Base-by-base conservation (phyloP, 2,113 vertebrate species). In the Pogonocichla stellata region DNA sequence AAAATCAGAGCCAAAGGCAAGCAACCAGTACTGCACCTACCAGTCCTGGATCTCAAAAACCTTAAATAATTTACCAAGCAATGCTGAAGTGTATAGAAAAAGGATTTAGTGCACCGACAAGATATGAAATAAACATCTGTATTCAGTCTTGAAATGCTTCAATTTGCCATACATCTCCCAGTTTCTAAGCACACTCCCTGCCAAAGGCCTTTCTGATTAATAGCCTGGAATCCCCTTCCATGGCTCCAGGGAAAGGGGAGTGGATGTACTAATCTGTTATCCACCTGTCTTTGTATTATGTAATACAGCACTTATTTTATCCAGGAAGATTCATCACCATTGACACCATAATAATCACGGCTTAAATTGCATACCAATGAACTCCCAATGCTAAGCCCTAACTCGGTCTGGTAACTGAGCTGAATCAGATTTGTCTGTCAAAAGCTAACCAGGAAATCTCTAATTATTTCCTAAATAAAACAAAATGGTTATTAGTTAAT, bases 271-370 rank as follows among this genome's bases (percentile, higher is more conserved):
- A 92, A 96, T 96, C 83, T 93, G 83, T 96, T 96, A 89, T 88
- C 81, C 88, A 57, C 42, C 92, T 91, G 65, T 67, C 92, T 90
- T 54, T 88, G 22, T 29, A 70, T 93, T 96, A 94, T 91, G 87
- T 89, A 95, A 95, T 90, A 94, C 58, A 96, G 87, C 85, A 26
- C 75, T 94, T 94, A 80, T 66, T 97, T 92, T 86, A 92, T 86
- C 64, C n/a, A 71, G 72, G 89, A 80, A 88, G 78, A 71, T 85
- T 93, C 73, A 82, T 81, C 77, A 88, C 70, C 48, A 69, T 15
- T 72, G 95, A 86, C 83, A 75, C 60, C 80, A 85, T 80, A 91
- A 90, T 82, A 93, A 97, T 92, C 73, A 81, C 61, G 77, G 62
- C 25, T 87, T 64, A 91, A 92, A 90, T 40, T 96, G 79, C 53